phyloP scores from a whole-genome alignment of 2,888 invertebrate genomes.

The Molorchus minor region DNA sequence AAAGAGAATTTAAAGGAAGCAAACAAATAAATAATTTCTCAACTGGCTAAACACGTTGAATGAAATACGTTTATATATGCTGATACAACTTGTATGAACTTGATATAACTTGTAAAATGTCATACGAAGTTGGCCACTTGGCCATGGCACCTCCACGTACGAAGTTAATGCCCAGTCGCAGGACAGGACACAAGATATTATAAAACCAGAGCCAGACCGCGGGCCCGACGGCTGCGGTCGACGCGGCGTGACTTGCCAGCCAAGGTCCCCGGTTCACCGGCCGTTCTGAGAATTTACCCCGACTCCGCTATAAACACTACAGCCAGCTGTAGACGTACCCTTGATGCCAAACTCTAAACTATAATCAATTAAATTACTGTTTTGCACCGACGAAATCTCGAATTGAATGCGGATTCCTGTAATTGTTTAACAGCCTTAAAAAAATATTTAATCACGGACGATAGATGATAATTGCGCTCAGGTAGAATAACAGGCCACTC shows the following conservation, averaged over 20 bases:
- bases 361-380: slow-evolving; percentile 16
- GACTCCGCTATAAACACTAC: slow-evolving; percentile 9
- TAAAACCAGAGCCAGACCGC: slow-evolving; percentile 31
- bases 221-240: slow-evolving; percentile 39
- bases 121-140: slow-evolving; percentile 19
- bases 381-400: slow-evolving; percentile 10
- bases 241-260: slow-evolving; percentile 46
- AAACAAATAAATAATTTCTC: too few relatives aligned
- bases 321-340: slow-evolving; percentile 25
- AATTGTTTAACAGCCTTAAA: background rate
- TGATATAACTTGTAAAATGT: slow-evolving; percentile 32
- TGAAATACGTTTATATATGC: background rate
- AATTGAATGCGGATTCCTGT: background rate
- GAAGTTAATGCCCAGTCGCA: slow-evolving; percentile 15
- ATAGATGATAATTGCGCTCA: background rate
- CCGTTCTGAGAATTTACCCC: slow-evolving; percentile 48
- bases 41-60: background rate
- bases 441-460: slow-evolving; percentile 1
- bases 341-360: slow-evolving; percentile 11
- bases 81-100: slow-evolving; percentile 26
- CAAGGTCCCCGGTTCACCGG: slow-evolving; percentile 49
- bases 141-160: slow-evolving; percentile 7
- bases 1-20: too few relatives aligned
- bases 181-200: slow-evolving; percentile 27
- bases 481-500: background rate